A percentile compares a stretch with the other conserved stretches of the same genome.
Evolutionary conservation across 2,888 invertebrate genomes (phyloP).

Genomic region (Pimpla rufipes): DNA sequence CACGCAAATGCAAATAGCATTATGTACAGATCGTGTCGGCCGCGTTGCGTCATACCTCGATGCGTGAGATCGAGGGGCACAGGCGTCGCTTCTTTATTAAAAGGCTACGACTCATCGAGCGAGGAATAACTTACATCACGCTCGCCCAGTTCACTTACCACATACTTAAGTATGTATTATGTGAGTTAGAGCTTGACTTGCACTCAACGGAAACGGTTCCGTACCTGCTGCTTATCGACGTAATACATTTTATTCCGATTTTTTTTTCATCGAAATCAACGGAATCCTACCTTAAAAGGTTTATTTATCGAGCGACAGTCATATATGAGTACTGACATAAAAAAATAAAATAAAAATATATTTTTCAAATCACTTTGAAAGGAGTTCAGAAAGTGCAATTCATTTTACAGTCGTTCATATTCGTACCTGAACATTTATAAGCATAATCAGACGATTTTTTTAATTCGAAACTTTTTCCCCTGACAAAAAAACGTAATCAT

Average conservation of each 20-base stretch:
- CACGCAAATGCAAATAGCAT: constrained; percentile 47
- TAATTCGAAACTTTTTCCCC: no score
- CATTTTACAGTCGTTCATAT: no score
- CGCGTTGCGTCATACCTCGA: constrained; percentile 54
- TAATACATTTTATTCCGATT: not conserved
- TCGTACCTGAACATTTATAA: no score
- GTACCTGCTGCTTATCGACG: not conserved
- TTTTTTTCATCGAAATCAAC: no score
- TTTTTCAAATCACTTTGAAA: no score
- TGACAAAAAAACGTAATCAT: no score
- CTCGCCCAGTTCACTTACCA: not conserved
- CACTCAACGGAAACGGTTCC: not conserved
- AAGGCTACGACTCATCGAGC: constrained; percentile 36
- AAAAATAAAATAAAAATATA: no score
- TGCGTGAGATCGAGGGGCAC: constrained; percentile 21
- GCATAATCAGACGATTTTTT: no score
- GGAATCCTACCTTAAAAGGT: no score
- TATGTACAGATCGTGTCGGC: constrained; percentile 33
- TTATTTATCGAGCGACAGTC: no score
- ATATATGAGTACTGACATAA: no score
- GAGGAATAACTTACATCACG: constrained; percentile 26
- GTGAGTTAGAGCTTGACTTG: not conserved
- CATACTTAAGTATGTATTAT: not conserved
- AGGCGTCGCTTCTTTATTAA: constrained; percentile 33
- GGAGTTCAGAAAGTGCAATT: no score